phyloP scores from a whole-genome alignment of 2,797 vertebrate species.

The Masticophis lateralis region DNA sequence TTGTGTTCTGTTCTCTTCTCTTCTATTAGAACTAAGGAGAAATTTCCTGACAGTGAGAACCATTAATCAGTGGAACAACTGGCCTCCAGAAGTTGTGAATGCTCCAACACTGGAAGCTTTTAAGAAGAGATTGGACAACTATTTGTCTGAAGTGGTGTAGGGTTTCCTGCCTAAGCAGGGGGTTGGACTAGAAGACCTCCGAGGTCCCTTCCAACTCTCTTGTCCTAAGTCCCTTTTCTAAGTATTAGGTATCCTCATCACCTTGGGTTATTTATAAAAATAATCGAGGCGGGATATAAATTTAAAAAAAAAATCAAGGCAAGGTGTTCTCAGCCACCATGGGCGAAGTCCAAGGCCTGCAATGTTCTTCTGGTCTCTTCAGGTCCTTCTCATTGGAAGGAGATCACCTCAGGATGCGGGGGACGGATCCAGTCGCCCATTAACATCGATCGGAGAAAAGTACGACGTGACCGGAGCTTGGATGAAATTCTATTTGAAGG shows the following conservation, averaged over 20 bases:
- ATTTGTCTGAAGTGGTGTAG: too few relatives aligned
- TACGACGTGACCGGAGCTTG: slow-evolving; percentile 69
- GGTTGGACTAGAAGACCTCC: too few relatives aligned
- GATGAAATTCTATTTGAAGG: slow-evolving; percentile 76
- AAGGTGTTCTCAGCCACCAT: neutral
- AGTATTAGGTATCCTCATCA: neutral
- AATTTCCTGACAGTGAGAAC: too few relatives aligned
- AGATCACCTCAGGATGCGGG: slow-evolving; percentile 72
- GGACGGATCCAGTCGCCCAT: slow-evolving; percentile 80
- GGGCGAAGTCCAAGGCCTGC: neutral
- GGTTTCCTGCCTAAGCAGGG: too few relatives aligned
- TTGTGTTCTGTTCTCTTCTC: too few relatives aligned
- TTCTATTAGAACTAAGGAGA: too few relatives aligned
- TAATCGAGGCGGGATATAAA: neutral
- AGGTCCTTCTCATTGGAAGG: slow-evolving; percentile 72
- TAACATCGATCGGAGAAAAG: slow-evolving; percentile 70
- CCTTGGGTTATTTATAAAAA: neutral
- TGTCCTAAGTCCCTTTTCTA: too few relatives aligned
- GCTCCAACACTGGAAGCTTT: too few relatives aligned
- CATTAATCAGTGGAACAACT: too few relatives aligned
- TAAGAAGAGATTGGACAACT: too few relatives aligned
- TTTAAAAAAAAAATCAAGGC: neutral
- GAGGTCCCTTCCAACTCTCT: too few relatives aligned
- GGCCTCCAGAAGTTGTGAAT: too few relatives aligned
- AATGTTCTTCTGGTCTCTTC: slow-evolving; percentile 5